Base-by-base conservation (phyloP, 2,888 invertebrate genomes). In the Brachyptera risi region DNA sequence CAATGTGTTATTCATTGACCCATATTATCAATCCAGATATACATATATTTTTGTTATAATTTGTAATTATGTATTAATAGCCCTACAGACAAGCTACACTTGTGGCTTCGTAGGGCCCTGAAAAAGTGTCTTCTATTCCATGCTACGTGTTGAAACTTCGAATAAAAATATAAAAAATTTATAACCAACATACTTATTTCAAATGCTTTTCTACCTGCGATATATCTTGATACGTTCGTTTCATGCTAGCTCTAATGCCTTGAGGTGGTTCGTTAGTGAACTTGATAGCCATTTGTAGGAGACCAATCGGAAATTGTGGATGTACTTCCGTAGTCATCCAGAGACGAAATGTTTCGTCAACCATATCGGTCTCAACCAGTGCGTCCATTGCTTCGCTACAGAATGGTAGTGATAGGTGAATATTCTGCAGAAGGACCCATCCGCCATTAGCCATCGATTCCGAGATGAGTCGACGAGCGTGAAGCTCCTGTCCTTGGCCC, bases 201-300 rank as follows among this genome's bases (percentile, higher is more conserved):
- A n/a, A n/a, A n/a, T n/a, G n/a, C n/a, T n/a, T n/a, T n/a, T 31
- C 31, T 68, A 78, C 80, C 73, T 81, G 96, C 1, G 89, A 90
- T 11, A 95, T 85, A 51, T 81, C 81, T 76, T 94, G 93, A 72
- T 96, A 97, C 0, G 96, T 96, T 72, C 96, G 83, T 74, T 93
- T 95, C 78, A 97, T 82, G 73, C 95, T 95, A 11, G 96, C 96
- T 69, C 90, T 80, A 67, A 96, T 93, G 7, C 96, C 97, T 79
- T 95, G 94, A 0, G 97, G 96, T 13, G 96, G 96, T 77, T 97
- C 97, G 73, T 96, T 96, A 1, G 97, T 97, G 73, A 95, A 97
- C 77, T 97, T 97, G 62, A 97, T 94, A 3, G 94, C 92, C 85
- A 93, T 92, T 83, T 96, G 88, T 13, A 85, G 75, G 24, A 85